phyloP scores from a whole-genome alignment of 2,797 vertebrate species.

The Pseudocheirus occidentalis region DNA sequence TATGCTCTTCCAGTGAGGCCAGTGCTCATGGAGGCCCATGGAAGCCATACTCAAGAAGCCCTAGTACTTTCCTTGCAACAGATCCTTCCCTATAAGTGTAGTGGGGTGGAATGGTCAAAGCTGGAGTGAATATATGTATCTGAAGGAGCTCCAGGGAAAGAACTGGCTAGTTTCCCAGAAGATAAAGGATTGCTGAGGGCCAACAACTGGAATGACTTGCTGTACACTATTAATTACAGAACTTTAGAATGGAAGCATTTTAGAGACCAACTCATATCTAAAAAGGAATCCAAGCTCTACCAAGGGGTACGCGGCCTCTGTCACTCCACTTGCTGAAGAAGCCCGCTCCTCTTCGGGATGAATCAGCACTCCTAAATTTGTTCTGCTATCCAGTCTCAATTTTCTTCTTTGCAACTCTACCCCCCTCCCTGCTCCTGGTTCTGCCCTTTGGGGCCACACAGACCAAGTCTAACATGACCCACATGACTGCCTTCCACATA shows the following conservation, averaged over 20 bases:
- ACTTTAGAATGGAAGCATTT: not conserved
- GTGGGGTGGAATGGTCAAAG: not conserved
- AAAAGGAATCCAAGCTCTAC: not conserved
- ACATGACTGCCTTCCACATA: not conserved
- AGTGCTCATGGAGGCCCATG: not conserved
- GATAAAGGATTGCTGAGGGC: not conserved
- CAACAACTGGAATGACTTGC: not conserved
- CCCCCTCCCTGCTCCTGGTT: not conserved
- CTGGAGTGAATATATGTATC: not conserved
- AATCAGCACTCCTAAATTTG: not conserved
- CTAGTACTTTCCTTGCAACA: not conserved
- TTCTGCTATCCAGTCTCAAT: not conserved
- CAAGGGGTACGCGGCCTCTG: not conserved
- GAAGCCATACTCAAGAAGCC: not conserved
- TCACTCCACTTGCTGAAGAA: not conserved
- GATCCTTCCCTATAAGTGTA: not conserved
- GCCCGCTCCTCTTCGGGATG: not conserved
- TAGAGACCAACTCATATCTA: not conserved
- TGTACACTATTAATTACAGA: not conserved
- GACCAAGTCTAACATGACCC: not conserved
- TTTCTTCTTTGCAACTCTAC: not conserved
- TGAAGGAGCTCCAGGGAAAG: not conserved
- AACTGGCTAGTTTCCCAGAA: not conserved
- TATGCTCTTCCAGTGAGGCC: not conserved
- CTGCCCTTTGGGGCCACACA: not conserved